Evolutionary conservation across 2,888 invertebrate genomes (phyloP).

Genomic region (Papilio elwesi): DNA sequence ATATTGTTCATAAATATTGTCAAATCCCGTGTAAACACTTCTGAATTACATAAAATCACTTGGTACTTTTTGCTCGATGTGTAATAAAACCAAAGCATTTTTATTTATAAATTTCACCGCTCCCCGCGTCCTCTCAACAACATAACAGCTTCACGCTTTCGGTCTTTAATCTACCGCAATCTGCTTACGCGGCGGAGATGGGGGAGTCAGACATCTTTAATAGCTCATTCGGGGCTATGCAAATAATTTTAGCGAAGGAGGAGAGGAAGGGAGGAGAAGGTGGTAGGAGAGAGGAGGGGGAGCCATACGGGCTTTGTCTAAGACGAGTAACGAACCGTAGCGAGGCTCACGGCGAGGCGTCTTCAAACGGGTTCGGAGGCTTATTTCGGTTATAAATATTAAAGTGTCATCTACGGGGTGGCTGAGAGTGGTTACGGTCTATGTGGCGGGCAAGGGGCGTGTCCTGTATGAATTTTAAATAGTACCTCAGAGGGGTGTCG

Average conservation of each 20-base stretch:
- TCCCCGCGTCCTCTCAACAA: conserved; percentile 38
- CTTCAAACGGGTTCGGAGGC: conserved; percentile 75
- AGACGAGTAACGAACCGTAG: conserved; percentile 78
- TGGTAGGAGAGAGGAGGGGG: conserved; percentile 55
- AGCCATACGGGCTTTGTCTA: conserved; percentile 83
- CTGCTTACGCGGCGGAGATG: conserved; percentile 77
- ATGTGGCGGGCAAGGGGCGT: conserved; percentile 41
- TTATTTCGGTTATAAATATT: conserved; percentile 78
- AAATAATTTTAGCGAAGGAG: conserved; percentile 76
- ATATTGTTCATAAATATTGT: no score
- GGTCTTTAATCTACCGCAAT: conserved; percentile 84
- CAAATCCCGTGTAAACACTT: no score
- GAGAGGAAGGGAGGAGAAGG: conserved; percentile 46
- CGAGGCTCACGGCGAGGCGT: conserved; percentile 77
- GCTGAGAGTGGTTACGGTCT: conserved; percentile 37
- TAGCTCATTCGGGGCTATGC: conserved; percentile 84
- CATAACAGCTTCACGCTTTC: conserved; percentile 51
- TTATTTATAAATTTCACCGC: conserved; percentile 31
- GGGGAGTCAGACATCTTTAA: conserved; percentile 80
- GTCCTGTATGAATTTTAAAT: conserved; percentile 40
- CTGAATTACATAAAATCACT: no score
- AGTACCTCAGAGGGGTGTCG: conserved; percentile 38
- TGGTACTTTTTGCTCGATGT: no score
- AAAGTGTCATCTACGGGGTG: conserved; percentile 45
- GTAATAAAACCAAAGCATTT: neutral